phyloP scores from a whole-genome alignment of 2,113 vertebrate genomes.

The Prinia subflava region DNA sequence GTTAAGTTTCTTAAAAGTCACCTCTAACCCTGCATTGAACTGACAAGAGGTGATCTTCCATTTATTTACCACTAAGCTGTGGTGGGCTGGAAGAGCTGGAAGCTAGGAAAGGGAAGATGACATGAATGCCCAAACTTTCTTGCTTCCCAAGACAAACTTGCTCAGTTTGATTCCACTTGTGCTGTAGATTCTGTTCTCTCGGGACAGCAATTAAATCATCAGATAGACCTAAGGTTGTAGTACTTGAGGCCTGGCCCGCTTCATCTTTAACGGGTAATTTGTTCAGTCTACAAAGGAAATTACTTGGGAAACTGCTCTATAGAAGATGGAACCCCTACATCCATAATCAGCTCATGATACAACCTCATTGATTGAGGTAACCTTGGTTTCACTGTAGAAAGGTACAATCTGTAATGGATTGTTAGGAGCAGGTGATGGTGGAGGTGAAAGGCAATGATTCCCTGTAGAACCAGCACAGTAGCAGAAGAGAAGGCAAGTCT shows the following conservation, averaged over 20 bases:
- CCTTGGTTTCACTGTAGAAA: conserved; percentile 1
- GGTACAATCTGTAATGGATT: background rate
- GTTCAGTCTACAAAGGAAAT: conserved; percentile 9
- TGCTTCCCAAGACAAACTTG: conserved; percentile 54
- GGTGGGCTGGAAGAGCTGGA: background rate
- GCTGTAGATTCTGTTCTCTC: background rate
- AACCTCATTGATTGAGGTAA: background rate
- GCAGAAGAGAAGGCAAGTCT: background rate
- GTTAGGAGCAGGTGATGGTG: background rate
- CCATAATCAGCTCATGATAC: background rate
- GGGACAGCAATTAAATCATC: background rate
- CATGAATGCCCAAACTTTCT: conserved; percentile 8
- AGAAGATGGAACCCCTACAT: background rate
- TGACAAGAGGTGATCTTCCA: background rate
- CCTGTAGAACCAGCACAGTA: background rate
- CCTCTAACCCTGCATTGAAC: background rate
- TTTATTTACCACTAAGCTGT: background rate
- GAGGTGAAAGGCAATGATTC: background rate
- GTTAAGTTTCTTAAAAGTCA: background rate
- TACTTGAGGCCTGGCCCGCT: background rate
- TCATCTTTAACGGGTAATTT: conserved; percentile 1
- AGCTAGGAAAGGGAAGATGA: background rate
- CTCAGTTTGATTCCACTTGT: background rate
- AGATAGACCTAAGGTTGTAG: background rate
- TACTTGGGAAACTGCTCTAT: conserved; percentile 37